Evolutionary conservation across 2,797 vertebrate genomes (phyloP), one percentile per base, ranked within the genome.

Genomic region (Neomorphus geoffroyi): DNA sequence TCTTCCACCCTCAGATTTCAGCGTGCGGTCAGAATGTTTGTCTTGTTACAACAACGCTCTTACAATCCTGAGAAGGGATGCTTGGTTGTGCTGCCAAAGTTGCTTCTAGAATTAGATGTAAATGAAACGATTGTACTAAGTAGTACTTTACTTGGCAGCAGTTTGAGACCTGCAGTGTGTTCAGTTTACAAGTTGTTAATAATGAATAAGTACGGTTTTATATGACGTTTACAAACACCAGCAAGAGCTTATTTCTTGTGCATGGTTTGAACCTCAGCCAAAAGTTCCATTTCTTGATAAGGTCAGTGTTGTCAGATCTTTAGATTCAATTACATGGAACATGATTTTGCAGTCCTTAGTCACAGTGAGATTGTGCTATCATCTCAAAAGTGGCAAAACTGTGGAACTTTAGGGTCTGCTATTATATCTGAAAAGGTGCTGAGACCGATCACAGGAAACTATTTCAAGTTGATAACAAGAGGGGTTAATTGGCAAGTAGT

Each of bases 131-230:
- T 89, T 18, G 16, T 57, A 92, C 54, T 82, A 85, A 95, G 79
- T 67, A 80, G 80, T 56, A 66, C 54, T 57, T 69, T 84, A 90
- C 54, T 89, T 89, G 88, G 93, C 96, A 90, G 86, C 64, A 75
- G 33, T 80, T 94, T 69, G 45, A 96, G 58, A 67, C 60, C 48
- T 77, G 33, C 72, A 90, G 86, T 67, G 60, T 94, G 82, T 77
- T 97, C 39, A 39, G 80, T 70, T 86, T 94, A 88, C 84, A 86
- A 72, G 62, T 93, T 96, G 81, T 96, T 95, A 95, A 96, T 96
- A 96, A 94, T 92, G 93, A 86, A 91, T 95, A 96, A 97, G 94
- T 82, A 48, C 56, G 84, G 73, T 93, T 96, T 94, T 85, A 93
- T 73, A 77, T 50, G 45, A 60, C 91, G 62, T 85, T 95, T 93